phyloP scores from a whole-genome alignment of 2,113 vertebrate species.

The Eudorcas thomsonii region DNA sequence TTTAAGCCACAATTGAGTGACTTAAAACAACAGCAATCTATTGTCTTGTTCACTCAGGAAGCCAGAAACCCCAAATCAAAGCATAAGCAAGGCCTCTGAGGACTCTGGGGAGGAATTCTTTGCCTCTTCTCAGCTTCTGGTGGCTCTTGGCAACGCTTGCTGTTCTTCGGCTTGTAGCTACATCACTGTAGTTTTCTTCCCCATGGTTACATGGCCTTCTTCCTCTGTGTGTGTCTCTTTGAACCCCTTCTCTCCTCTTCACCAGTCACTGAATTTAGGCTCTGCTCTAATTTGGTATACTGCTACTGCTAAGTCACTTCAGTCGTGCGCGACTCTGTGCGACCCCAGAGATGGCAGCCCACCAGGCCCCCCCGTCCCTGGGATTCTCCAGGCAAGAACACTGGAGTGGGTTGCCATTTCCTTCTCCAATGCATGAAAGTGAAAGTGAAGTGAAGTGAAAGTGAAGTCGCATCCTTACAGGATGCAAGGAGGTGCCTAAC shows the following conservation, averaged over 20 bases:
- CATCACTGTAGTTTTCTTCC: accelerated
- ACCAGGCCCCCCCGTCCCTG: too few relatives aligned
- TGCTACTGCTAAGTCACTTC: too few relatives aligned
- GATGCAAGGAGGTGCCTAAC: too few relatives aligned
- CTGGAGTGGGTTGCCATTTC: too few relatives aligned
- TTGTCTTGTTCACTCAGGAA: neutral
- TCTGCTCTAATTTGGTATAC: neutral
- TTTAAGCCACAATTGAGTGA: neutral
- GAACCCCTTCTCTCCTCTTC: neutral
- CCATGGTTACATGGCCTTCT: neutral
- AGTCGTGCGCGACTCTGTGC: too few relatives aligned
- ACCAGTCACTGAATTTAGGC: neutral
- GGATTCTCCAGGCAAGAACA: too few relatives aligned
- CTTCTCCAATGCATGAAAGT: too few relatives aligned
- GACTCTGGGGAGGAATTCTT: neutral
- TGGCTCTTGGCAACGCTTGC: neutral
- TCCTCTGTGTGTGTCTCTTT: neutral
- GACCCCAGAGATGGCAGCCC: too few relatives aligned
- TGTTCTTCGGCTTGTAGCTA: neutral
- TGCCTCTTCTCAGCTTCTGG: neutral
- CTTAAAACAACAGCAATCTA: neutral
- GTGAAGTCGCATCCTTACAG: too few relatives aligned
- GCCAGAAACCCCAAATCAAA: neutral
- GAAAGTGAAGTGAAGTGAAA: too few relatives aligned
- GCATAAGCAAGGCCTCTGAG: neutral